A percentile compares a stretch with the other conserved stretches of the same genome.
Evolutionary conservation across 2,888 invertebrate species (phyloP).

Genomic region (Electrophaes corylata): DNA sequence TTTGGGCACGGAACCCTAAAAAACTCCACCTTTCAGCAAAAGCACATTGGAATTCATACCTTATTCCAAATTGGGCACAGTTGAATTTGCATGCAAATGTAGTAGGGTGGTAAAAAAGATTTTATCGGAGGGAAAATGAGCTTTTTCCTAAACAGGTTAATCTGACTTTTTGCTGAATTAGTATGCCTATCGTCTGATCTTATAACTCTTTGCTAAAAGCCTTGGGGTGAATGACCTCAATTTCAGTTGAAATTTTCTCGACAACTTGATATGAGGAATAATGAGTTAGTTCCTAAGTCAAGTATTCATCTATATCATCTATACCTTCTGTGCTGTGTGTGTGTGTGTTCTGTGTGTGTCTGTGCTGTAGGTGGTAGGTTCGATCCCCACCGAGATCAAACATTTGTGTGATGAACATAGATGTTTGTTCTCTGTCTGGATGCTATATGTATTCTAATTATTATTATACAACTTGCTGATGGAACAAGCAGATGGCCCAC

Average conservation of each 20-base stretch:
- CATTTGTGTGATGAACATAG: too few relatives aligned
- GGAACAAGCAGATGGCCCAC: too few relatives aligned
- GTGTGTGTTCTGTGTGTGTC: too few relatives aligned
- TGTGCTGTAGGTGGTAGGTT: too few relatives aligned
- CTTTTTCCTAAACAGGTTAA: slow-evolving; percentile 42
- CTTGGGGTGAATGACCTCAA: slow-evolving; percentile 1
- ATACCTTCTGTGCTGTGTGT: too few relatives aligned
- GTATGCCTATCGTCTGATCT: slow-evolving; percentile 28
- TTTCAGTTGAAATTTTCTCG: neutral
- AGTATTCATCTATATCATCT: too few relatives aligned
- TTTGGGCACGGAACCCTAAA: too few relatives aligned
- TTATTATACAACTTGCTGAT: too few relatives aligned
- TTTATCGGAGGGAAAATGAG: slow-evolving; percentile 44
- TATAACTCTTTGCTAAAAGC: slow-evolving; percentile 16
- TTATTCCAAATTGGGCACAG: slow-evolving; percentile 38
- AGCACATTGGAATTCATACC: slow-evolving; percentile 37
- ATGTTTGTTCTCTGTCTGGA: too few relatives aligned
- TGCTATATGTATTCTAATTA: too few relatives aligned
- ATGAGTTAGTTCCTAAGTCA: too few relatives aligned
- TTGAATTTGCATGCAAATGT: slow-evolving; percentile 42
- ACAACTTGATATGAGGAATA: neutral
- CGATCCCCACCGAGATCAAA: too few relatives aligned
- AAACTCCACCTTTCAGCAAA: slow-evolving; percentile 25
- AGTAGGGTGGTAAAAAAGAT: slow-evolving; percentile 41
- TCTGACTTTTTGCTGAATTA: slow-evolving; percentile 38